These are phyloP conservation scores for Hirundichthys speculiger DNA, from an alignment of 2,113 vertebrate species.

Conservation along the genomic window DNA sequence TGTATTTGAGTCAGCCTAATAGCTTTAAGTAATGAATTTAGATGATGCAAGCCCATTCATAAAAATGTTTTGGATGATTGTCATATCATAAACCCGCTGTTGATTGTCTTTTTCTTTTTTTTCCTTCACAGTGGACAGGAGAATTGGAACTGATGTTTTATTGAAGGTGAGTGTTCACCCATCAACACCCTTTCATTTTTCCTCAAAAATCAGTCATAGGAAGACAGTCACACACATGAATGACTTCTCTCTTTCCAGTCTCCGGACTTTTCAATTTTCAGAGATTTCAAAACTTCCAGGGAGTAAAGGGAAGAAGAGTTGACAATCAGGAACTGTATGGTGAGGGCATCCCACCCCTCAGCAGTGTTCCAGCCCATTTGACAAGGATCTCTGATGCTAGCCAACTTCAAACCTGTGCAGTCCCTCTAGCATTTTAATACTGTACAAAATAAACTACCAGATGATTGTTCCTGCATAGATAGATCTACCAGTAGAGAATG, in stretches of 20 bases:
- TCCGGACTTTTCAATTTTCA: not conserved
- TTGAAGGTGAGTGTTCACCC: conserved; percentile 51
- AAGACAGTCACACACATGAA: not conserved
- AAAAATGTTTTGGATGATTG: not conserved
- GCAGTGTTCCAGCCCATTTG: conserved; percentile 27
- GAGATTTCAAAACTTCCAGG: conserved; percentile 7
- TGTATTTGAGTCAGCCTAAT: no score
- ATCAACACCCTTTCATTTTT: not conserved
- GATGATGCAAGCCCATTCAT: no score
- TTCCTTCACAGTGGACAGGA: conserved; percentile 79
- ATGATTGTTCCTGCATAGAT: conserved; percentile 29
- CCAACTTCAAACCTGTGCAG: conserved; percentile 31
- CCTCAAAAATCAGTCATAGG: not conserved
- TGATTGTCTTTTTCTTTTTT: conserved; percentile 13
- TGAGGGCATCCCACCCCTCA: conserved; percentile 14
- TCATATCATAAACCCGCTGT: not conserved
- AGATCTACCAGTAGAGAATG: conserved; percentile 39
- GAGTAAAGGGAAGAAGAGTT: conserved; percentile 40
- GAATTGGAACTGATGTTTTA: conserved; percentile 83
- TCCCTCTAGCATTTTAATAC: conserved; percentile 20
- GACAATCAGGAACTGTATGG: conserved; percentile 22
- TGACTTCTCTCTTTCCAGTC: not conserved
- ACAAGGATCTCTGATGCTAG: conserved; percentile 45
- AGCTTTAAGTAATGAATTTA: no score
- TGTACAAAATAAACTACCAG: conserved; percentile 20